phyloP scores from a whole-genome alignment of 2,888 invertebrate species.

The Athripsodes cinereus region DNA sequence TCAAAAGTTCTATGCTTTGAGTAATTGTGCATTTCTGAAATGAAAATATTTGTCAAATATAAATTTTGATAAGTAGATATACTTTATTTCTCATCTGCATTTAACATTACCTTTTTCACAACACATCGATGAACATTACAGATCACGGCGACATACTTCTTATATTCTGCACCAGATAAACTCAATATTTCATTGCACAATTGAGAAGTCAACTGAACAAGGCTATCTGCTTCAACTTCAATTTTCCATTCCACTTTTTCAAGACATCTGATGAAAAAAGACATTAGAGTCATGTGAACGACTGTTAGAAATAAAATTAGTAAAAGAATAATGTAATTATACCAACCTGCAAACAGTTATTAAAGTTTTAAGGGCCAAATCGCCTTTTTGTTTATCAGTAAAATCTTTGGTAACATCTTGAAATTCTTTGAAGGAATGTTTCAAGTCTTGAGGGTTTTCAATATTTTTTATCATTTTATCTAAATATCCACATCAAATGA shows the following conservation, averaged over 20 bases:
- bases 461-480: neutral
- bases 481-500: too few relatives aligned
- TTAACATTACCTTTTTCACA: conserved; percentile 18
- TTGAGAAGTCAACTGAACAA: conserved; percentile 6
- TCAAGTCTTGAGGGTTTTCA: conserved; percentile 9
- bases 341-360: conserved; percentile 7
- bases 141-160: conserved; percentile 17
- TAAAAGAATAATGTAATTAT: neutral
- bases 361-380: conserved; percentile 4
- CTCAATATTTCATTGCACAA: conserved; percentile 12
- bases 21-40: conserved; percentile 16
- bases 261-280: neutral
- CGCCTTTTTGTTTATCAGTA: conserved; percentile 8
- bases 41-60: neutral
- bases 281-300: neutral
- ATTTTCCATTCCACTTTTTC: conserved; percentile 15
- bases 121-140: conserved; percentile 17
- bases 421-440: conserved; percentile 5
- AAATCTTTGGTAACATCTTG: conserved; percentile 8
- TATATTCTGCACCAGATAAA: conserved; percentile 5
- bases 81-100: neutral
- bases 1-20: conserved; percentile 7
- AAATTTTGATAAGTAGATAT: too few relatives aligned
- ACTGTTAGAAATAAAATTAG: too few relatives aligned
- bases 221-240: conserved; percentile 11